phyloP scores from a whole-genome alignment of 2,113 vertebrate genomes.

The Spizaetus ornatus region DNA sequence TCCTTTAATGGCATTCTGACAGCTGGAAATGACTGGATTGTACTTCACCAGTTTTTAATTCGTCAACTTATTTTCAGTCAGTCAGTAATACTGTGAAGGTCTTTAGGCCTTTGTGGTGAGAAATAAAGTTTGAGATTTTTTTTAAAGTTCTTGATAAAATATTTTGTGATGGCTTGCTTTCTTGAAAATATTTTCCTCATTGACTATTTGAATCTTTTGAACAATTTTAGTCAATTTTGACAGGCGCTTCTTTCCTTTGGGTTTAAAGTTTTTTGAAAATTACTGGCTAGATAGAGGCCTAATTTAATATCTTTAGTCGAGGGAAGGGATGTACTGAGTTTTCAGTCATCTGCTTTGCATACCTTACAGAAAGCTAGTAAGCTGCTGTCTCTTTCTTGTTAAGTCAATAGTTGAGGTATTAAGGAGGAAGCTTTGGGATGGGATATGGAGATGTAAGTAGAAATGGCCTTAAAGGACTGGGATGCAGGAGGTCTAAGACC shows the following conservation, averaged over 20 bases:
- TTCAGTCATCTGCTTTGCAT: background rate
- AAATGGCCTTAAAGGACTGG: background rate
- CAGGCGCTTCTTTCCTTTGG: background rate
- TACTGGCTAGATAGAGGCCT: background rate
- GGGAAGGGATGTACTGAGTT: background rate
- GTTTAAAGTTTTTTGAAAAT: background rate
- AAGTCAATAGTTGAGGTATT: background rate
- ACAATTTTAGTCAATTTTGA: background rate
- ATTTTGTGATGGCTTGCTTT: background rate
- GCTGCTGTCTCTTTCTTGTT: background rate
- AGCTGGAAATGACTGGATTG: background rate
- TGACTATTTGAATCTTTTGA: background rate
- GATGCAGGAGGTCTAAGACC: background rate
- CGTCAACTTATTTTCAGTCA: background rate
- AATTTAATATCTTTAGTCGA: rapidly evolving
- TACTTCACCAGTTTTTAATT: background rate
- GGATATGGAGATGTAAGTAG: background rate
- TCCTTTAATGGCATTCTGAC: background rate
- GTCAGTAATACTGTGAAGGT: background rate
- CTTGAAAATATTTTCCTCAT: background rate
- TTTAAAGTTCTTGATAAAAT: background rate
- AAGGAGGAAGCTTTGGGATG: background rate
- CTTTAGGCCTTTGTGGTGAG: background rate
- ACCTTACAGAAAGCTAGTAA: background rate
- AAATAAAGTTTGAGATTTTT: background rate